A percentile compares a stretch with the other conserved stretches of the same genome.
Conservation (phyloP, 2,888 invertebrate genomes). For the Megastigmus dorsalis region DNA sequence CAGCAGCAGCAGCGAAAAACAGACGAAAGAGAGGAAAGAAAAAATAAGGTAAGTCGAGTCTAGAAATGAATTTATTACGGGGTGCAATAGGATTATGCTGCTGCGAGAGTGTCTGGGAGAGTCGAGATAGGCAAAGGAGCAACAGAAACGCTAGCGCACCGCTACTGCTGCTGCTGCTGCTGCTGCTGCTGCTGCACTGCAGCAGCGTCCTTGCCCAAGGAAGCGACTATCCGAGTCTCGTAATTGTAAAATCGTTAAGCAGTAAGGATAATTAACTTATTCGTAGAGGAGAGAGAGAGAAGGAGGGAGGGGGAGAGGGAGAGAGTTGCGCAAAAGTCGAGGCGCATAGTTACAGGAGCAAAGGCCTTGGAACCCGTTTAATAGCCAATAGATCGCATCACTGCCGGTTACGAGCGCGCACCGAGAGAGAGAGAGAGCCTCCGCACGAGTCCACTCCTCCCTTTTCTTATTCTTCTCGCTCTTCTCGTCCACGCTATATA, state of each 20-base stretch:
- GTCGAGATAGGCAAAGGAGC: no score
- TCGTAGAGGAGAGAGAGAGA: slow-evolving; percentile 55
- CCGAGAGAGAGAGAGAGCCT: no score
- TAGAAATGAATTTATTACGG: slow-evolving; percentile 18
- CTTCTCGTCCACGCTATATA: background rate
- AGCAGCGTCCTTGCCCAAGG: slow-evolving; percentile 67
- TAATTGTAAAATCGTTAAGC: slow-evolving; percentile 70
- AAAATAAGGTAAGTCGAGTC: background rate
- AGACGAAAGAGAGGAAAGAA: background rate
- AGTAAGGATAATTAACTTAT: slow-evolving; percentile 70
- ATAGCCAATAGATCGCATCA: slow-evolving; percentile 68
- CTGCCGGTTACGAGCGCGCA: slow-evolving; percentile 55
- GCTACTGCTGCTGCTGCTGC: no score
- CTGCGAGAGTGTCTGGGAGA: no score
- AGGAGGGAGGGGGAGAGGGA: slow-evolving; percentile 41
- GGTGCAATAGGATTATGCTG: slow-evolving; percentile 23
- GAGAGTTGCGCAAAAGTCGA: slow-evolving; percentile 52
- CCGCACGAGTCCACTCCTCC: no score
- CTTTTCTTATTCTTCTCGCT: background rate
- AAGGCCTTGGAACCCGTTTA: slow-evolving; percentile 65
- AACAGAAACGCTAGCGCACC: no score
- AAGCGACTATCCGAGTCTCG: slow-evolving; percentile 59
- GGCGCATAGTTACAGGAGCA: slow-evolving; percentile 57
- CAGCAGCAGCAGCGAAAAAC: background rate
- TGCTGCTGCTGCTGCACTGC: no score